Percentiles rank a stretch among this genome's conserved stretches.
These are phyloP conservation scores for Octomys mimax DNA, from an alignment of 2,797 vertebrate genomes.

Conservation along the genomic window DNA sequence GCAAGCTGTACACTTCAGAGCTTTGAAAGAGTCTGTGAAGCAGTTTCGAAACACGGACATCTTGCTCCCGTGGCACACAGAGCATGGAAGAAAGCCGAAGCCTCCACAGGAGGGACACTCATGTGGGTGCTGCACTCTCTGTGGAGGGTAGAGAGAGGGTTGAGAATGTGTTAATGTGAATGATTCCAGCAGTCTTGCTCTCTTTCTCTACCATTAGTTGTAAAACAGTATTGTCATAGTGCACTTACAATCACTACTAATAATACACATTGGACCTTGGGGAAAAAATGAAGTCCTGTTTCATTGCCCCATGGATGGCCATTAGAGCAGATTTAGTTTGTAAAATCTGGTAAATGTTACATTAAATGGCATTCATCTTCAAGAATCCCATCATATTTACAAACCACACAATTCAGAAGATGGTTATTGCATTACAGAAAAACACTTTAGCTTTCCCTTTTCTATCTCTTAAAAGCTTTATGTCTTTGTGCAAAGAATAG, in stretches of 20 bases:
- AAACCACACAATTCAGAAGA: neutral
- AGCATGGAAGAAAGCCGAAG: constrained; percentile 97
- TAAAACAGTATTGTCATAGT: neutral
- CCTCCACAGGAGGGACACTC: constrained; percentile 96
- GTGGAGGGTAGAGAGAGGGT: neutral
- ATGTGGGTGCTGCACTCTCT: constrained; percentile 97
- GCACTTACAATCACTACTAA: neutral
- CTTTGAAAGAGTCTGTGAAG: constrained; percentile 99
- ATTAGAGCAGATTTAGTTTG: neutral
- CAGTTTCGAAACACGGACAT: constrained; percentile 99
- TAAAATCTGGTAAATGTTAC: neutral
- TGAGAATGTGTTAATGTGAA: neutral
- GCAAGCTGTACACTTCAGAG: constrained; percentile 98
- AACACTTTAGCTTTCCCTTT: neutral
- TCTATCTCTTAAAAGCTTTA: neutral
- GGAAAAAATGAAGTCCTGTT: neutral
- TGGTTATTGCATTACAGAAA: neutral
- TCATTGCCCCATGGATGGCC: neutral
- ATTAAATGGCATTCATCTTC: neutral
- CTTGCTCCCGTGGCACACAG: constrained; percentile 99
- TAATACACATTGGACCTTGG: neutral
- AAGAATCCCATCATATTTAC: neutral
- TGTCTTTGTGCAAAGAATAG: neutral
- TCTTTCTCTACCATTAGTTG: neutral
- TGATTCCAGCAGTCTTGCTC: neutral